phyloP scores from a whole-genome alignment of 2,888 invertebrate species.

The Harpalus rubripes region DNA sequence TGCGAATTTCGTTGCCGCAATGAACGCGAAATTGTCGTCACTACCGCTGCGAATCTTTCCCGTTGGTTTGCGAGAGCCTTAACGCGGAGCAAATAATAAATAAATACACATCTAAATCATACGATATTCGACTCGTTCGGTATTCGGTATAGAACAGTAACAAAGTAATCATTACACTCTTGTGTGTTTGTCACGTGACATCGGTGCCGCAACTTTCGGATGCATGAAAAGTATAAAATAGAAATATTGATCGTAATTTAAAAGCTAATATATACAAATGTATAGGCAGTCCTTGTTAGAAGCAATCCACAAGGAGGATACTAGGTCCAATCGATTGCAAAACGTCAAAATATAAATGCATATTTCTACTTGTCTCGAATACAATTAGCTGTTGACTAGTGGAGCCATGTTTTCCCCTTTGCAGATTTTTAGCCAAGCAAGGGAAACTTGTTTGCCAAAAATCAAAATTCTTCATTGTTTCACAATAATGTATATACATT shows the following conservation, averaged over 20 bases:
- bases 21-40: too few species aligned
- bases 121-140: conserved; percentile 35
- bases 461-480: conserved; percentile 22
- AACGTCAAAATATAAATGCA: conserved; percentile 55
- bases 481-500: conserved; percentile 25
- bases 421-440: conserved; percentile 60
- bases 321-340: conserved; percentile 64
- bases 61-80: too few species aligned
- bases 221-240: conserved; percentile 55
- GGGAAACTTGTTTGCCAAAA: conserved; percentile 59
- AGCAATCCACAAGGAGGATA: conserved; percentile 64
- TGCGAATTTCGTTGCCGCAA: too few species aligned
- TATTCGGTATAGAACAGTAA: conserved; percentile 15
- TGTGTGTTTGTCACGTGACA: conserved; percentile 59
- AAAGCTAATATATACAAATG: conserved; percentile 66
- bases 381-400: conserved; percentile 64
- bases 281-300: conserved; percentile 66
- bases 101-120: conserved; percentile 58
- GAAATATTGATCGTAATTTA: conserved; percentile 62
- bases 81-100: conserved; percentile 36
- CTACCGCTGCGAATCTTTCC: too few species aligned
- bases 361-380: conserved; percentile 55
- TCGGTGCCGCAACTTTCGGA: conserved; percentile 38
- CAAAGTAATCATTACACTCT: conserved; percentile 47
- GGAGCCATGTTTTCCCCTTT: conserved; percentile 58